Conservation (phyloP, 92 coral and sea anemone genomes). For the Blastomussa wellsi region DNA sequence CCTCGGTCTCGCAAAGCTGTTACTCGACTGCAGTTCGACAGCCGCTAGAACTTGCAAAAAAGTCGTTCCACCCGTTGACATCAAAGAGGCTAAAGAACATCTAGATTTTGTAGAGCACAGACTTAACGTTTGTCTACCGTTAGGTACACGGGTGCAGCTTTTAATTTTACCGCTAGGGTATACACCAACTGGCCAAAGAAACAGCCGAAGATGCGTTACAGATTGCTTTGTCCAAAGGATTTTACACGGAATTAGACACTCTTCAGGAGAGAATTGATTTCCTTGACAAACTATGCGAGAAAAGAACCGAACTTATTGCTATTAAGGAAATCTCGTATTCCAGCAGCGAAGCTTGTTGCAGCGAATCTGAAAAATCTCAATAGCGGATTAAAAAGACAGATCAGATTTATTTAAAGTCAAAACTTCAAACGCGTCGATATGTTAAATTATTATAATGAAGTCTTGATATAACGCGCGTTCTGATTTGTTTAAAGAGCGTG, state of each 20-base stretch:
- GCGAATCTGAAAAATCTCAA: not conserved
- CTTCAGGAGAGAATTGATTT: constrained; percentile 20
- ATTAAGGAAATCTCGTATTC: not conserved
- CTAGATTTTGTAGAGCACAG: constrained; percentile 12
- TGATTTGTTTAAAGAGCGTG: too few species aligned
- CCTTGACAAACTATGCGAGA: not conserved
- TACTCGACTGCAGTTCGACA: constrained; percentile 33
- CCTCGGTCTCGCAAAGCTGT: constrained; percentile 11
- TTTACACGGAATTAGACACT: constrained; percentile 5
- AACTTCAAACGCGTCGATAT: not conserved
- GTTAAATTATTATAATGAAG: too few species aligned
- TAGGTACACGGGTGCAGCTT: constrained; percentile 25
- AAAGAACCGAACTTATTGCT: not conserved
- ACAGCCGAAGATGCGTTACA: constrained; percentile 19
- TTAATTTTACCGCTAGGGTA: constrained; percentile 17
- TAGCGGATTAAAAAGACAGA: not conserved
- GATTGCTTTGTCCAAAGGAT: constrained; percentile 7
- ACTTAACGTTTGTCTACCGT: not conserved
- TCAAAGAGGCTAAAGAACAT: constrained; percentile 33
- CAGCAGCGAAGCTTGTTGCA: not conserved
- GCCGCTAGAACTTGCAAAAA: constrained; percentile 15
- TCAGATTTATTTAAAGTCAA: not conserved
- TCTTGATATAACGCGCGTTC: too few species aligned
- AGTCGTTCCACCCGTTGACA: constrained; percentile 5
- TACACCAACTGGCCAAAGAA: constrained; percentile 18